Evolutionary conservation across 2,888 invertebrate genomes (phyloP).

Genomic region (Tetranychus truncatus): DNA sequence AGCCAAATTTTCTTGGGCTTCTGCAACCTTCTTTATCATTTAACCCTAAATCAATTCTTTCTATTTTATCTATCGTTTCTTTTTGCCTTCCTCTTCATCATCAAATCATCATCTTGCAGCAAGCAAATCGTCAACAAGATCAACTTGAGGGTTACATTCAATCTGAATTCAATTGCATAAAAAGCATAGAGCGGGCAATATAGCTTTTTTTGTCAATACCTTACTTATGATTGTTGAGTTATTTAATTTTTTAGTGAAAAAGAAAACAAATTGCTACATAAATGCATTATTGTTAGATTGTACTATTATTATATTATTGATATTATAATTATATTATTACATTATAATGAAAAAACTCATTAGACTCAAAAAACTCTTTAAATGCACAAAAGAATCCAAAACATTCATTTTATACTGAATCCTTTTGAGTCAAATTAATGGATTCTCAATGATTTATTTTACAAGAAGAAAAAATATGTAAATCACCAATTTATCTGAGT

Average conservation of each 20-base stretch:
- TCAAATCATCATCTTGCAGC: neutral
- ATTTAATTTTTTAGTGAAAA: neutral
- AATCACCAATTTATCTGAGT: too few species aligned
- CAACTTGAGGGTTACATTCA: neutral
- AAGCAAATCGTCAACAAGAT: neutral
- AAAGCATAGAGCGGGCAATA: neutral
- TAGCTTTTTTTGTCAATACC: neutral
- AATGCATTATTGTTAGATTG: neutral
- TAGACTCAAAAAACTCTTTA: too few species aligned
- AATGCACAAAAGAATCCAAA: too few species aligned
- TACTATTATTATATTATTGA: neutral
- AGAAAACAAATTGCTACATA: neutral
- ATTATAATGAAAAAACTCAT: neutral
- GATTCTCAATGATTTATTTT: too few species aligned
- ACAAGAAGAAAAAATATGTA: too few species aligned
- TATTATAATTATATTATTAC: neutral
- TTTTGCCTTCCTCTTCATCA: neutral
- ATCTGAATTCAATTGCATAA: neutral
- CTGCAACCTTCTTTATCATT: too few species aligned
- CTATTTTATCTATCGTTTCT: neutral
- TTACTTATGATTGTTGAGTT: neutral
- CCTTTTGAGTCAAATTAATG: too few species aligned
- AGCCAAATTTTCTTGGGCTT: too few species aligned
- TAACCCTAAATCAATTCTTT: too few species aligned
- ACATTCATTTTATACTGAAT: too few species aligned